These are phyloP conservation scores for Hippopotamus amphibius DNA, from an alignment of 2,113 vertebrate species.

Conservation along the genomic window DNA sequence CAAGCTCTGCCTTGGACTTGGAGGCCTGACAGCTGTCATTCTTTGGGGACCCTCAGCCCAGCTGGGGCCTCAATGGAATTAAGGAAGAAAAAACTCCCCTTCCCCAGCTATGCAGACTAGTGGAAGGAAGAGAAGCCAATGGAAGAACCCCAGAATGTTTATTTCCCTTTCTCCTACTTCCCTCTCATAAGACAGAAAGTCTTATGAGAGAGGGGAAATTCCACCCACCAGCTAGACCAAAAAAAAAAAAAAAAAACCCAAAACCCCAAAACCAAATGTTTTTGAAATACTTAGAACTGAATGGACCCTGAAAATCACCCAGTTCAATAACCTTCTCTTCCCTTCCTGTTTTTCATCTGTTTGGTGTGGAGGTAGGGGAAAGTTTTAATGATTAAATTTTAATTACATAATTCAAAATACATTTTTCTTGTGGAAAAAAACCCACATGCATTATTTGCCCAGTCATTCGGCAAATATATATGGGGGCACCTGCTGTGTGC, in stretches of 20 bases:
- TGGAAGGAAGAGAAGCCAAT: not conserved
- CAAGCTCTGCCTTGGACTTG: not conserved
- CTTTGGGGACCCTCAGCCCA: not conserved
- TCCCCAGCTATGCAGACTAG: not conserved
- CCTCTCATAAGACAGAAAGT: not conserved
- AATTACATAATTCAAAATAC: slow-evolving; percentile 42
- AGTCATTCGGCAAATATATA: not conserved
- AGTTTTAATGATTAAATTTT: slow-evolving; percentile 38
- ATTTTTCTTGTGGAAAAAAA: not conserved
- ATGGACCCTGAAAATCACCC: not conserved
- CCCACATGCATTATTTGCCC: not conserved
- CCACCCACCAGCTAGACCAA: not conserved
- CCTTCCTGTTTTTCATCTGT: not conserved
- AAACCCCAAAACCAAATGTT: not conserved
- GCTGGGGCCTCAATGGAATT: not conserved
- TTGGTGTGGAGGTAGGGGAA: not conserved
- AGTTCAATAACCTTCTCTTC: not conserved
- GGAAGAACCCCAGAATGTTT: slow-evolving; percentile 20
- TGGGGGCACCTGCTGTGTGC: not conserved
- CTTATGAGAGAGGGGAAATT: slow-evolving; percentile 55
- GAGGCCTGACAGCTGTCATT: not conserved
- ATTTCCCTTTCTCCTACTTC: slow-evolving; percentile 68
- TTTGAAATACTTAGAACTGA: not conserved
- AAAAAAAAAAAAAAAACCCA: not conserved
- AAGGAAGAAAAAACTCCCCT: slow-evolving; percentile 28